These are phyloP conservation scores for Plagodis dolabraria DNA, from an alignment of 2,888 invertebrate species.

Conservation along the genomic window DNA sequence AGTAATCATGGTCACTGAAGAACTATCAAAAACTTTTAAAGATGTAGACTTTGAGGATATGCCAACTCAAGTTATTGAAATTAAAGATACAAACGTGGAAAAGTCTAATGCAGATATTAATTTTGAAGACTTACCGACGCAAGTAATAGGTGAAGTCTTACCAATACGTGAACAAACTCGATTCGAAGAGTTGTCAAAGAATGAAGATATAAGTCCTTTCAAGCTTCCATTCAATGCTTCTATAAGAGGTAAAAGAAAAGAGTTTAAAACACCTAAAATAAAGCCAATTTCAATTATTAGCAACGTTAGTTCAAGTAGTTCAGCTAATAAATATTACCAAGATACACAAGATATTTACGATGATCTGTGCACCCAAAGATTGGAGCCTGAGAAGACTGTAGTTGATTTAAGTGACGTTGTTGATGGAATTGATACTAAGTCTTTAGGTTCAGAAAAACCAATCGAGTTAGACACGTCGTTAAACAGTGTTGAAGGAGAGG, in stretches of 20 bases:
- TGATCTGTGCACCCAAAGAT: conserved; percentile 67
- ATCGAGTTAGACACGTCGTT: conserved; percentile 30
- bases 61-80: conserved; percentile 55
- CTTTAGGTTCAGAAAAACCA: conserved; percentile 27
- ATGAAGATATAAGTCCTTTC: conserved; percentile 59
- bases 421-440: conserved; percentile 3
- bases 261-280: conserved; percentile 37
- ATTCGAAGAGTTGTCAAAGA: conserved; percentile 54
- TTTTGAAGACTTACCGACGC: conserved; percentile 59
- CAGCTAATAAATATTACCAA: conserved; percentile 62
- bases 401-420: not conserved
- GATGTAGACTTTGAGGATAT: conserved; percentile 50
- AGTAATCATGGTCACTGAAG: conserved; percentile 40
- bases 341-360: conserved; percentile 69
- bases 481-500: conserved; percentile 39
- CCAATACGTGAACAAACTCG: conserved; percentile 21
- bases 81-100: conserved; percentile 19
- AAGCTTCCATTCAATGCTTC: conserved; percentile 64
- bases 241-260: conserved; percentile 57
- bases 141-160: conserved; percentile 47
- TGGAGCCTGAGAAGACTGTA: conserved; percentile 6
- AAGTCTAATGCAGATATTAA: conserved; percentile 33
- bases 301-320: conserved; percentile 12
- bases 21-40: conserved; percentile 1
- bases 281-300: conserved; percentile 27